These are phyloP conservation scores for Meghimatium bilineatum DNA, from an alignment of 2,888 invertebrate species.

Conservation along the genomic window DNA sequence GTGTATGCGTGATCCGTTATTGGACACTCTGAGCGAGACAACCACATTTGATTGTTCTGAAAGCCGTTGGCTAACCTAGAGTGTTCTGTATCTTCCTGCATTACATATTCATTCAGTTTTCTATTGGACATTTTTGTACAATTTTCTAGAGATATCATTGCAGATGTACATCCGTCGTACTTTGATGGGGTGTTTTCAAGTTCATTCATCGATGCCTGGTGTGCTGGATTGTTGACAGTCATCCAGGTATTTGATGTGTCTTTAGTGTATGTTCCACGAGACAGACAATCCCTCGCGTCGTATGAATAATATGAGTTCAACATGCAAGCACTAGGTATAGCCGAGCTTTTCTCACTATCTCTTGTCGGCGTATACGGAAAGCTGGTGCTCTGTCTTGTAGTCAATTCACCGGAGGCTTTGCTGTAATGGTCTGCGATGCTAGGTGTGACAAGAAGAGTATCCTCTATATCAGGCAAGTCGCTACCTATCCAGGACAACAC, in stretches of 20 bases:
- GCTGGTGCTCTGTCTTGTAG: not conserved
- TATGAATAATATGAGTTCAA: not conserved
- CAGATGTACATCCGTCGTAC: too few relatives aligned
- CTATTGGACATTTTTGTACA: not conserved
- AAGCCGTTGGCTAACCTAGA: not conserved
- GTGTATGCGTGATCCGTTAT: not conserved
- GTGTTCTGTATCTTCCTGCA: not conserved
- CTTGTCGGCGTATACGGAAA: too few relatives aligned
- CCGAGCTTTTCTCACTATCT: not conserved
- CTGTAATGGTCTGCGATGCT: not conserved
- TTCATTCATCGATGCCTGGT: not conserved
- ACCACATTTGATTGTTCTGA: not conserved
- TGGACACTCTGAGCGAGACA: not conserved
- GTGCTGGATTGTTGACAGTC: not conserved
- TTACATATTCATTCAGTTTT: not conserved
- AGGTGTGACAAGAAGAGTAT: not conserved
- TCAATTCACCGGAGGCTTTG: not conserved
- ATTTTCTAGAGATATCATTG: not conserved
- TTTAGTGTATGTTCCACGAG: not conserved
- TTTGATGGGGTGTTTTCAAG: not conserved
- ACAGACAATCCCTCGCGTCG: not conserved
- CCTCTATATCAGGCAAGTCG: not conserved
- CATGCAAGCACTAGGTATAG: not conserved
- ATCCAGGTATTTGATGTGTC: not conserved
- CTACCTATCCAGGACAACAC: conserved; percentile 39